Evolutionary conservation across 2,113 vertebrate species (phyloP).

Genomic region (Equus przewalskii): DNA sequence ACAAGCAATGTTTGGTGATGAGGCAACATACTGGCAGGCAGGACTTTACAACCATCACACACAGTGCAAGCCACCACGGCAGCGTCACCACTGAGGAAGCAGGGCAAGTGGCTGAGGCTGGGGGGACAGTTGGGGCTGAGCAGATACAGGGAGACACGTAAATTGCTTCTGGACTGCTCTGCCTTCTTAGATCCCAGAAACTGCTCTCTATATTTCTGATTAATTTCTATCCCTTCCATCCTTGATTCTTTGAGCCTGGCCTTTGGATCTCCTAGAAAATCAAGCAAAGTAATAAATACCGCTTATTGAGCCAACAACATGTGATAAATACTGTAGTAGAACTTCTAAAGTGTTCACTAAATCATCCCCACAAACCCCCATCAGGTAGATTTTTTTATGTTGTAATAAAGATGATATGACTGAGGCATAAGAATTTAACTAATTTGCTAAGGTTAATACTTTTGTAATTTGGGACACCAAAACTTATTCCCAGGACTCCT

Average conservation of each 20-base stretch:
- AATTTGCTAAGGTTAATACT: neutral
- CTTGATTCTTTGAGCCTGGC: neutral
- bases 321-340: neutral
- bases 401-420: neutral
- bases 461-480: neutral
- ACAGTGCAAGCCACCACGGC: too few relatives aligned
- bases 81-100: accelerated
- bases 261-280: neutral
- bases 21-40: neutral
- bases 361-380: neutral
- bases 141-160: neutral
- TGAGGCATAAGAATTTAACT: neutral
- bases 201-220: neutral
- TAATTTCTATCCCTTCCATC: neutral
- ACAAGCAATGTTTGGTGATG: too few relatives aligned
- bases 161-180: neutral
- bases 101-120: neutral
- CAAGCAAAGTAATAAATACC: neutral
- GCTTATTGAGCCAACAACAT: neutral
- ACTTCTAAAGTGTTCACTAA: neutral
- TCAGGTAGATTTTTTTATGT: neutral
- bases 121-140: accelerated
- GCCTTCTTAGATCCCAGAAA: neutral
- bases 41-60: neutral
- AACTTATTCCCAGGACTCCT: neutral